Percentiles rank a stretch among this genome's conserved stretches.
phyloP scores from a whole-genome alignment of 1,140 invertebrate species.

The Argopecten irradians region DNA sequence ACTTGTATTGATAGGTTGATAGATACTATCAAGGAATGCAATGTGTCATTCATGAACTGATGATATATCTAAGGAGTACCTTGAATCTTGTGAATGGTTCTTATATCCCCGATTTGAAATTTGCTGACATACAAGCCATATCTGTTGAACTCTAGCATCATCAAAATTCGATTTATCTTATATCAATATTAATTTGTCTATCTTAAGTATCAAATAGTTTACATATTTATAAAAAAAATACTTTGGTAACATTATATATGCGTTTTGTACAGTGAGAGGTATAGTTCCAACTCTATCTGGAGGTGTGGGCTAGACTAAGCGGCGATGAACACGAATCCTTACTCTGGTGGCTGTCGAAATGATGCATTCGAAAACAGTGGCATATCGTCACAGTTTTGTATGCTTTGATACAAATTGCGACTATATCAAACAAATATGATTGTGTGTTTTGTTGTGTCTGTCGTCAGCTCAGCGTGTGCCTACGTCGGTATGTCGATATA shows the following conservation, averaged over 20 bases:
- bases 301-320: neutral
- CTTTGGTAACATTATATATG: slow-evolving; percentile 3
- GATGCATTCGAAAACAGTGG: slow-evolving; percentile 5
- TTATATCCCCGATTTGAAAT: neutral
- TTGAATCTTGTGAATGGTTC: neutral
- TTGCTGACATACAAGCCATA: neutral
- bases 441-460: neutral
- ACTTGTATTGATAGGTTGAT: neutral
- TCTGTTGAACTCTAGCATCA: neutral
- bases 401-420: slow-evolving; percentile 1
- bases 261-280: neutral
- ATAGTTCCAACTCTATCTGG: neutral
- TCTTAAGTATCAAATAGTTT: slow-evolving; percentile 13
- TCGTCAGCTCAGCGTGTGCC: neutral
- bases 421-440: neutral
- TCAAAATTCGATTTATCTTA: neutral
- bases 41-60: neutral
- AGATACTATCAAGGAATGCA: neutral
- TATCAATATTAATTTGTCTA: neutral
- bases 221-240: neutral
- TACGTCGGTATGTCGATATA: neutral
- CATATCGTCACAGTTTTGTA: slow-evolving; percentile 1
- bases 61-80: no score
- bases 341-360: neutral
- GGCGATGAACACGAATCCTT: neutral